Base-by-base conservation (phyloP, 2,797 vertebrate genomes). In the Neopelma chrysocephalum region DNA sequence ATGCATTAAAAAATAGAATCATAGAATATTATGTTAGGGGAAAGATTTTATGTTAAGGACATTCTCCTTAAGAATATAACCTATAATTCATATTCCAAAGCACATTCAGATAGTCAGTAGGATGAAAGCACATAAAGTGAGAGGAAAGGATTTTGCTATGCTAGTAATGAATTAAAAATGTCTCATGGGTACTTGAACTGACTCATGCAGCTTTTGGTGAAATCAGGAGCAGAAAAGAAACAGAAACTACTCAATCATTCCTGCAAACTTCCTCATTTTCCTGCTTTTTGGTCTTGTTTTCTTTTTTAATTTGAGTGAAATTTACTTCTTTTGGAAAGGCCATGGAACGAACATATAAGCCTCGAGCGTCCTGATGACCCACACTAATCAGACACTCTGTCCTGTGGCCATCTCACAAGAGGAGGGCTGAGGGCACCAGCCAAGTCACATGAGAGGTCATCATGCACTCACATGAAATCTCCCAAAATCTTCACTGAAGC, bases 401-500 rank as follows among this genome's bases (percentile, higher is more conserved):
- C 36, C 80, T 57, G 32, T 4, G 8, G 47, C 26, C 48, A 38
- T 27, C 40, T 81, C 60, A 48, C 26, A 42, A 32, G 43, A 58
- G 47, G n/a, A 75, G n/a, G 19, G 16, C 26, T 87, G 20, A 53
- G 12, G 26, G 20, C 29, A 34, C 5, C 54, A 79, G 29, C 27
- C 34, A 70, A 62, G n/a, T 42, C 62, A 76, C 18, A 17, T 19
- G 45, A 79, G 22, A 83, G 5, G 3, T 42, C 62, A 79, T 56
- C 34, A 34, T 42, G 9, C 11, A 15, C 6, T 56, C 0, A 0
- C 18, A 23, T 42, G 29, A n/a, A 32, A 68, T 17, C 20, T 34
- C 14, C 42, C 38, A 71, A 71, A 91, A 45, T 69, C 47, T 69
- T 15, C 38, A 45, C 18, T 61, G 25, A 69, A 68, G 32, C 16